Percentiles rank a stretch among this genome's conserved stretches.
phyloP scores from a whole-genome alignment of 2,797 vertebrate genomes.

The Mallotus villosus region DNA sequence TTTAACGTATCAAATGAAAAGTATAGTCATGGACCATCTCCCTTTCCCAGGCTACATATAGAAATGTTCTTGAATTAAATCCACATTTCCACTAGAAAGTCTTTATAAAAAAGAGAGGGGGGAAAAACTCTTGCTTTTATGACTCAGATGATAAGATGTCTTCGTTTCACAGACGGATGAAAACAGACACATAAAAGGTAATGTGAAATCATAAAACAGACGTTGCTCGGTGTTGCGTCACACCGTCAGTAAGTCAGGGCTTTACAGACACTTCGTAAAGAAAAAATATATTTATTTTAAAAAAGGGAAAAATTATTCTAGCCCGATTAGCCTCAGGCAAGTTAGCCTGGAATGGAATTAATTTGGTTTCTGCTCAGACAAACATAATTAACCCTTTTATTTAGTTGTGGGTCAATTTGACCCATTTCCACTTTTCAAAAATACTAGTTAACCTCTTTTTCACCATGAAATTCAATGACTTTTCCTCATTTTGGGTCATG shows the following conservation, averaged over 20 bases:
- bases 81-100: conserved; percentile 14
- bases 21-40: conserved; percentile 35
- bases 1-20: conserved; percentile 15
- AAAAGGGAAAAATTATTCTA: conserved; percentile 36
- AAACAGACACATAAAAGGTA: conserved; percentile 35
- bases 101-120: conserved; percentile 24
- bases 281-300: conserved; percentile 5
- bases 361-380: conserved; percentile 34
- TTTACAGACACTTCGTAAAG: conserved; percentile 12
- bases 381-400: conserved; percentile 33
- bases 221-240: conserved; percentile 40
- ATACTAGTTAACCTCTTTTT: no score
- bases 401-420: no score
- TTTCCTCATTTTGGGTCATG: no score
- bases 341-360: conserved; percentile 35
- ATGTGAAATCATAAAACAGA: conserved; percentile 36
- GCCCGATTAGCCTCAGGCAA: conserved; percentile 20
- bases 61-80: conserved; percentile 29
- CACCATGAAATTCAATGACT: no score
- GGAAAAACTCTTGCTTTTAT: conserved; percentile 14
- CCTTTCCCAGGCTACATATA: conserved; percentile 34
- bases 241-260: conserved; percentile 27
- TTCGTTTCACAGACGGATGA: conserved; percentile 31
- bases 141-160: conserved; percentile 14
- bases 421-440: no score